These are phyloP conservation scores for Glomeris maerens DNA, from an alignment of 1,140 invertebrate genomes.

Conservation along the genomic window DNA sequence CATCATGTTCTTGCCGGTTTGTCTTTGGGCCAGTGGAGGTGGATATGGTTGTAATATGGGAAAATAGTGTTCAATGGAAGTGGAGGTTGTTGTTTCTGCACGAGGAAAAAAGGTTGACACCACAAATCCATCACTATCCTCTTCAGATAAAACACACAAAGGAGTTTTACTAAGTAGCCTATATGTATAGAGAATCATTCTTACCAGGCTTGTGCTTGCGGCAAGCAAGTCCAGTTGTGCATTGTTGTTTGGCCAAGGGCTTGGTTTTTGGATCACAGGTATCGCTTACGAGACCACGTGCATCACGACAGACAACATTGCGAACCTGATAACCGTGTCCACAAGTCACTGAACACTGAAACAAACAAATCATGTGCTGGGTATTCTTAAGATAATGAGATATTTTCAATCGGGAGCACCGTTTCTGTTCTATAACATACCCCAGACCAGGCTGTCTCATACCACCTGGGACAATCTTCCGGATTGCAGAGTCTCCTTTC, in stretches of 20 bases:
- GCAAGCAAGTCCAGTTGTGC: constrained; percentile 51
- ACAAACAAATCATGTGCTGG: constrained; percentile 16
- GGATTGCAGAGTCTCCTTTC: constrained; percentile 64
- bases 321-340: constrained; percentile 64
- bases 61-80: constrained; percentile 19
- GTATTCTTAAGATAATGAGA: background rate
- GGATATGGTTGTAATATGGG: constrained; percentile 53
- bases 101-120: background rate
- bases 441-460: constrained; percentile 66
- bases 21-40: constrained; percentile 29
- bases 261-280: constrained; percentile 37
- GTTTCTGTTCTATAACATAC: constrained; percentile 56
- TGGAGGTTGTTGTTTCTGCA: background rate
- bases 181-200: background rate
- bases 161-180: background rate
- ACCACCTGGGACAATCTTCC: constrained; percentile 65
- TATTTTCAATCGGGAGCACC: too few relatives aligned
- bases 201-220: constrained; percentile 9
- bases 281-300: constrained; percentile 32
- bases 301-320: constrained; percentile 59
- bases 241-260: constrained; percentile 44
- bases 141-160: background rate
- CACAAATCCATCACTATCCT: background rate
- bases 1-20: constrained; percentile 44
- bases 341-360: constrained; percentile 71